Base-by-base conservation (phyloP, 2,797 vertebrate species). In the Crax fasciolata region DNA sequence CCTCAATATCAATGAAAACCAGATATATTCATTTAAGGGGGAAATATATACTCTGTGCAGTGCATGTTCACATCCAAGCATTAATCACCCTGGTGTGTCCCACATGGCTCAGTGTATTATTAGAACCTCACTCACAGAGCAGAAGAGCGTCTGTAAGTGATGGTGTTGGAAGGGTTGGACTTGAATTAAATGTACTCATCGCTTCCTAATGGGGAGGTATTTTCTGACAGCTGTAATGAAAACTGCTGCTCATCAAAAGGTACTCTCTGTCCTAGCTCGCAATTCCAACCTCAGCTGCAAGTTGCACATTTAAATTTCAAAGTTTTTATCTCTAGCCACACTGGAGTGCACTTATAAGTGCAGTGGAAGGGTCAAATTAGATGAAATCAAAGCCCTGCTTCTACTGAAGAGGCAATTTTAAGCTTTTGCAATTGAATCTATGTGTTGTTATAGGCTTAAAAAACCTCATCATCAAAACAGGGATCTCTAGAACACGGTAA, bases 261-360 rank as follows among this genome's bases (percentile, higher is more conserved):
- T 97, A 97, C 89, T 97, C 85, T 95, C 86, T 94, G 84, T 91
- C 97, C 96, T 87, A 85, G 18, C 93, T 92, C 67, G 4, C 77
- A 90, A 96, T 94, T 94, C 92, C 91, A 95, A 95, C 95, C 95
- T 97, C 96, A 94, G 80, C 95, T 95, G 89, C 92, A 96, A 97
- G 97, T 97, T 96, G 95, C 77, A 97, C 85, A 95, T 98, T 98
- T 97, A 95, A 84, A 96, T 98, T 97, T 98, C 97, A 97, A 97
- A 97, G 96, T 97, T 98, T 96, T 94, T 94, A 94, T 97, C 93
- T 94, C 94, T 93, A 96, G 87, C 88, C 84, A 48, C 82, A 91
- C 49, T 92, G 87, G 90, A 97, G 89, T 96, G 95, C 87, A 95
- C 80, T 97, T 96, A 75, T 65, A 97, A 96, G 91, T 96, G 80